Evolutionary conservation across 2,888 invertebrate species (phyloP).

Genomic region (Sinohyriopsis cumingii): DNA sequence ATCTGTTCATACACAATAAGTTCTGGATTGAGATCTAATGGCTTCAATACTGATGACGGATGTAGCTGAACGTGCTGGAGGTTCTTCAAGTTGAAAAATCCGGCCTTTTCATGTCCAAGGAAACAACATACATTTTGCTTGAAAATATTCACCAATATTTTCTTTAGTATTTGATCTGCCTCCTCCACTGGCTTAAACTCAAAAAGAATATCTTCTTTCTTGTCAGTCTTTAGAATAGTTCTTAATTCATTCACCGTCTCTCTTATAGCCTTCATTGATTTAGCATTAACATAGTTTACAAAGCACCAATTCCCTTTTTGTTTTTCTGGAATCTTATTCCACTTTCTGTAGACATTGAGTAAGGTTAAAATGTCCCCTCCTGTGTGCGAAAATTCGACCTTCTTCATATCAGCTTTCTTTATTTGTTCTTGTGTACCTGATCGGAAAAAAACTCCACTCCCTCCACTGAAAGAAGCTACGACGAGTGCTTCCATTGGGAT

Average conservation of each 20-base stretch:
- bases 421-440: conserved; percentile 54
- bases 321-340: conserved; percentile 50
- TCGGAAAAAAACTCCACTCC: conserved; percentile 63
- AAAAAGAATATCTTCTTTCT: conserved; percentile 26
- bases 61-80: conserved; percentile 53
- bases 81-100: conserved; percentile 46
- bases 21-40: conserved; percentile 48
- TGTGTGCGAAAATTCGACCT: conserved; percentile 56
- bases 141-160: conserved; percentile 54
- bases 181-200: conserved; percentile 27
- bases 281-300: conserved; percentile 66
- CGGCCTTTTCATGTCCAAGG: conserved; percentile 57
- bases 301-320: conserved; percentile 62
- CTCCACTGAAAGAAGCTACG: conserved; percentile 57
- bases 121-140: conserved; percentile 50
- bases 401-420: conserved; percentile 50
- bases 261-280: conserved; percentile 55
- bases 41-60: conserved; percentile 56
- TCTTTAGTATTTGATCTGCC: conserved; percentile 34
- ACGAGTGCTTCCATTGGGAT: conserved; percentile 58
- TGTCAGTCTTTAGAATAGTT: conserved; percentile 45
- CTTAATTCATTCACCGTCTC: conserved; percentile 55
- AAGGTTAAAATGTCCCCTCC: conserved; percentile 63
- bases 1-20: conserved; percentile 61
- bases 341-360: conserved; percentile 57